These are phyloP conservation scores for Papilio dardanus DNA, from an alignment of 1,140 invertebrate genomes.

Conservation along the genomic window DNA sequence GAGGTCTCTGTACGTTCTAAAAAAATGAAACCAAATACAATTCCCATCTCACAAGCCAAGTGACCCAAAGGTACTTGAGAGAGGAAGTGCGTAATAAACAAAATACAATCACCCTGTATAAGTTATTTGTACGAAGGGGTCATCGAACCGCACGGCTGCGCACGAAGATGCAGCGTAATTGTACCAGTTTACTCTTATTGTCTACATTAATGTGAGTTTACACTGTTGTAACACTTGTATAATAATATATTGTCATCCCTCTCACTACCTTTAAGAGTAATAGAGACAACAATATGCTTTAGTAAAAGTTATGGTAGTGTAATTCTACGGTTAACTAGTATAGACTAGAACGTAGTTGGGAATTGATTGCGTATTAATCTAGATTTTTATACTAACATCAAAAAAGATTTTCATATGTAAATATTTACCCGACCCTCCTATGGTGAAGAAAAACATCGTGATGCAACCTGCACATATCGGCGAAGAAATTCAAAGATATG, in stretches of 20 bases:
- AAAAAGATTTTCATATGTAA: too few relatives aligned
- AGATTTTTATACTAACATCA: too few relatives aligned
- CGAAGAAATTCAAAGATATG: too few relatives aligned
- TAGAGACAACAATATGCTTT: neutral
- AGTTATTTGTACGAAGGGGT: slow-evolving; percentile 33
- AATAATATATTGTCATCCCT: neutral
- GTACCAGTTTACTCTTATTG: slow-evolving; percentile 32
- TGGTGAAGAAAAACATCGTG: too few relatives aligned
- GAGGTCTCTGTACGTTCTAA: too few relatives aligned
- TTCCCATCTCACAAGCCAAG: neutral
- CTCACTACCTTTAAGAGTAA: neutral
- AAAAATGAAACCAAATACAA: neutral
- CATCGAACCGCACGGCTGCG: slow-evolving; percentile 14
- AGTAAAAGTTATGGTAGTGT: too few relatives aligned
- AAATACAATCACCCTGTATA: slow-evolving; percentile 29
- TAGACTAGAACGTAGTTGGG: neutral
- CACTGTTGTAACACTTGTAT: neutral
- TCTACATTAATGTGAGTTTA: slow-evolving; percentile 7
- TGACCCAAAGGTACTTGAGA: neutral
- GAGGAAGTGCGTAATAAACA: slow-evolving; percentile 33
- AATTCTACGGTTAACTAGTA: neutral
- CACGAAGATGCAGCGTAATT: slow-evolving; percentile 33
- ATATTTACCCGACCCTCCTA: too few relatives aligned
- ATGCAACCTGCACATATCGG: too few relatives aligned
- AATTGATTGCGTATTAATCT: neutral